Base-by-base conservation (phyloP, 2,113 vertebrate species). In the Tautogolabrus adspersus region DNA sequence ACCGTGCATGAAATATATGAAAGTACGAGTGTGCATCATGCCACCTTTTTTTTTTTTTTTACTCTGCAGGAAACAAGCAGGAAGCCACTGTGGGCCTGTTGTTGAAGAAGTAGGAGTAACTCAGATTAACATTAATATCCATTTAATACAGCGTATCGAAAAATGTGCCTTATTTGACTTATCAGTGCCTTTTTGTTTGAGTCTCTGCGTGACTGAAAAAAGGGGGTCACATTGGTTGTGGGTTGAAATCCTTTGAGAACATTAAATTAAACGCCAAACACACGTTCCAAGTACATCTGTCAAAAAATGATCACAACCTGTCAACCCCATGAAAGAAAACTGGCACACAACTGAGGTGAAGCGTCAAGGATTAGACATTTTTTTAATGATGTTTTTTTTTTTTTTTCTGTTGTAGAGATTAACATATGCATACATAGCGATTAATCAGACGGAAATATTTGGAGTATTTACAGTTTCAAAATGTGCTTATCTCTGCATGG, bases 361-460 rank as follows among this genome's bases (percentile, higher is more conserved):
- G 54, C 42, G 59, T 77, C 10, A 56, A 69, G 81, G 87, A 84
- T 88, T 78, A 85, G 46, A 49, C 8, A 1, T 68, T 76, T 74
- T 55, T 57, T 77, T 5, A 1, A 81, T 52, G 66, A 63, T 40
- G 68, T 66, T 42, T 63, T 34, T 37, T 55, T 37, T 58, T 37
- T 37, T 9, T 51, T 15, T 72, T n/a, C 56, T 56, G 65, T 79
- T 78, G 54, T 82, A 57, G 15, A 57, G 69, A 79, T 89, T 79
- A 72, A 54, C 55, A 76, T 10, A 26, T 38, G 40, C 37, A n/a
- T 55, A 49, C 38, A 34, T 12, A 74, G 69, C 81, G 72, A 82
- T 83, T 89, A 86, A 86, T 88, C 8, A 64, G 54, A 78, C 72
- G 56, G 42, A 91, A 88, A 85, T 79, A 84, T 79, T 54, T 67